These are phyloP conservation scores for Lamellibrachia luymesi DNA, from an alignment of 1,140 invertebrate species.

Conservation along the genomic window DNA sequence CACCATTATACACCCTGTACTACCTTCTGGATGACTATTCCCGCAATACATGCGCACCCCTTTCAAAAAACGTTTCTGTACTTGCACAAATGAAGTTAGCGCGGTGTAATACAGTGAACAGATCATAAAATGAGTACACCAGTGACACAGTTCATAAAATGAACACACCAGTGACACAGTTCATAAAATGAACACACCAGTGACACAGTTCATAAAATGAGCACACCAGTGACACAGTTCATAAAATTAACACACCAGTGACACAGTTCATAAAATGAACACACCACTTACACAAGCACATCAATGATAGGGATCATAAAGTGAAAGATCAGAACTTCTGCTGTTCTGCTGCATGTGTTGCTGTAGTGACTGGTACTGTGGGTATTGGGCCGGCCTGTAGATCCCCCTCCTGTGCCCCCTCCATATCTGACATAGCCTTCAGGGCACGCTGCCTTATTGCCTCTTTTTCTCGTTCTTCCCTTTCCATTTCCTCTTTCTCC, in stretches of 20 bases:
- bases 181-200: too few relatives aligned
- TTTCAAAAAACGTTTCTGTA: neutral
- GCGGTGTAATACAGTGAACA: too few relatives aligned
- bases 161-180: neutral
- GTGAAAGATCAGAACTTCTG: neutral
- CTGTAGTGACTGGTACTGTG: neutral
- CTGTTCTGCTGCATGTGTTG: neutral
- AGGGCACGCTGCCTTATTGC: conserved; percentile 15
- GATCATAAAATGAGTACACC: neutral
- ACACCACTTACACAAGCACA: neutral
- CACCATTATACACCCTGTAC: neutral
- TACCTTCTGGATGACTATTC: neutral
- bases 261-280: neutral
- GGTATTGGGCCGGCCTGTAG: neutral
- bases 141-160: neutral
- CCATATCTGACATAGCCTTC: conserved; percentile 8
- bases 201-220: neutral
- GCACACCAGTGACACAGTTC: neutral
- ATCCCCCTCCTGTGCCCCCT: neutral
- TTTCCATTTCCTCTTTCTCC: conserved; percentile 29
- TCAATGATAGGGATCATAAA: neutral
- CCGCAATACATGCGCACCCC: neutral
- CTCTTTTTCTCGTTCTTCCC: conserved; percentile 25
- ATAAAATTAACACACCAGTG: too few relatives aligned
- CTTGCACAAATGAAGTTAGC: neutral